Base-by-base conservation (phyloP, 1,140 invertebrate genomes). In the Trissolcus basalis region DNA sequence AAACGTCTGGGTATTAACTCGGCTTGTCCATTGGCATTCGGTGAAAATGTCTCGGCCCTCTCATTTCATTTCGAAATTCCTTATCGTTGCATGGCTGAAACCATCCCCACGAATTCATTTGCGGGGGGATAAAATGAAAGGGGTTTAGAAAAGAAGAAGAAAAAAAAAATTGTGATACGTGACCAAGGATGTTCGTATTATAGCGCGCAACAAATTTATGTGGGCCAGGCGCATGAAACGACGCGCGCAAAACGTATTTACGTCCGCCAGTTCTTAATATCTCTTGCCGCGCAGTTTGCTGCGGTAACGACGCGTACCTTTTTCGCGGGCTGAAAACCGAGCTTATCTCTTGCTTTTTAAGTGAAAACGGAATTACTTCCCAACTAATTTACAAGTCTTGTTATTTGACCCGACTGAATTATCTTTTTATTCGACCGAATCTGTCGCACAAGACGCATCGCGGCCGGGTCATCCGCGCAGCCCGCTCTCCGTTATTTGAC, bases 401-500 rank as follows among this genome's bases (percentile, higher is more conserved):
- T 75, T 75, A 69, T 64, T 67, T 49, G 64, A 61, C 35, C 41
- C 50, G 55, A 64, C 72, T 67, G 68, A 80, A 79, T 80, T 79
- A 80, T 81, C 75, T 79, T 80, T 78, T 80, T 81, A 70, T 70
- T 73, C 45, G 49, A 36, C 60, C 50, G 41, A 32, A 58, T 45
- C 32, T 54, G 64, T 70, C 68, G 68, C 65, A 43, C 58, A 54
- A 78, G 77, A 80, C 69, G 60, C 65, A 61, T 59, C 19, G 2
- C 32, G 67, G 49, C 56, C 51, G 59, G 60, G 33, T 64, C 60
- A 39, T 39, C 47, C 65, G 33, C 33, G 16, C 59, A n/a, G n/a
- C n/a, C n/a, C n/a, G n/a, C n/a, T n/a, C n/a, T n/a, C 63, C 49
- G 15, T 58, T 64, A 32, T 27, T 27, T 16, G n/a, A 55, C 58